Conservation (phyloP, 2,797 vertebrate species). For the Enteromius fasciolatus region DNA sequence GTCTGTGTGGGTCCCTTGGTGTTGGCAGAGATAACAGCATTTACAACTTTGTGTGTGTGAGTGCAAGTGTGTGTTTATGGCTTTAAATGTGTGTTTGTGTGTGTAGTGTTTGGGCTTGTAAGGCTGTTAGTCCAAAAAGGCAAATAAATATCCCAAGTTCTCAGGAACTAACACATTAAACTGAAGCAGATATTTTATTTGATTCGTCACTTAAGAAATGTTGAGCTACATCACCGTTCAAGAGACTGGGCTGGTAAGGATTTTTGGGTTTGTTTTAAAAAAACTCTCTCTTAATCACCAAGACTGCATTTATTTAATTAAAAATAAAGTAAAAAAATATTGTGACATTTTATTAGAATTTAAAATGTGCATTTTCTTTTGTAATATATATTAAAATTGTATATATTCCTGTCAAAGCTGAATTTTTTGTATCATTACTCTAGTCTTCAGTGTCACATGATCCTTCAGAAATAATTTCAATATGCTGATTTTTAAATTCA, state of each 20-base stretch:
- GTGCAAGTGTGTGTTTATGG: constrained; percentile 18
- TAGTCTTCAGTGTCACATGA: not conserved
- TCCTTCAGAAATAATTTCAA: too few species aligned
- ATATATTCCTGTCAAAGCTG: not conserved
- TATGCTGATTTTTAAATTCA: too few species aligned
- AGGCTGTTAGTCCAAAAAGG: constrained; percentile 7
- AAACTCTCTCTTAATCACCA: not conserved
- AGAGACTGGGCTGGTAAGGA: too few species aligned
- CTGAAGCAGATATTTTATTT: constrained; percentile 25
- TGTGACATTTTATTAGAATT: not conserved
- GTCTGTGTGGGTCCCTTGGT: constrained; percentile 53
- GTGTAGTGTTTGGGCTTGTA: constrained; percentile 1
- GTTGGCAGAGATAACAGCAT: constrained; percentile 49
- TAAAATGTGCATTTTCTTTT: not conserved
- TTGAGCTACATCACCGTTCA: not conserved
- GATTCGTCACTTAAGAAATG: not conserved
- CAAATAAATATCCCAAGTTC: constrained; percentile 15
- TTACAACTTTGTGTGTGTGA: not conserved
- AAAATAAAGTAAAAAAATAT: not conserved
- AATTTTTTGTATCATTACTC: not conserved
- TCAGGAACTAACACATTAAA: constrained; percentile 3
- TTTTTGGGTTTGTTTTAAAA: too few species aligned
- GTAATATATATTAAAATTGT: not conserved
- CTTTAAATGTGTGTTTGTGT: constrained; percentile 22
- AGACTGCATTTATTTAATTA: not conserved